Evolutionary conservation across 35 echinoderm and acorn worm species (phyloP), one percentile per base, ranked within the genome.

Genomic region (Patiria miniata): DNA sequence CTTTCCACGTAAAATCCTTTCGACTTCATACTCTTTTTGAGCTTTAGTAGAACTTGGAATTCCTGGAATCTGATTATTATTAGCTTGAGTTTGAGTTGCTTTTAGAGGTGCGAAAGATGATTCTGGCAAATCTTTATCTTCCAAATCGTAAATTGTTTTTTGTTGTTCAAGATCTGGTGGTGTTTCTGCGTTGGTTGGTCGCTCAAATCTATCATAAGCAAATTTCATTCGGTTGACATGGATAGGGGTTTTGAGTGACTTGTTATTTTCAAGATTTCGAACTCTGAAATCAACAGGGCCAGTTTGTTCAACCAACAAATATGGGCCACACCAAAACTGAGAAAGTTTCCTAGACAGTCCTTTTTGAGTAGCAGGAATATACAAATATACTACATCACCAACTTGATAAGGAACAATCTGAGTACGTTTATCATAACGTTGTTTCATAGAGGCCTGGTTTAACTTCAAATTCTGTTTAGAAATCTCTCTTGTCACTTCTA

Each of bases 151-250:
- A 82, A 82, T 50, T 51, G 38, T 1, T 5, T 19, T 30, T 51
- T 28, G 40, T 78, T 87, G 85, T 0, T 76, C 61, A 26, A 34
- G 0, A 28, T 58, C 81, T 7, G n/a, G 3, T 26, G 84, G 85
- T 3, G 33, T n/a, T 51, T 18, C 17, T 50, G 23, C 33, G 52
- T 78, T 87, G 14, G 22, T 12, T 52, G 85, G 85, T 32, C 85
- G 85, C 12, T 14, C 5, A 29, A 28, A 87, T 44, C 85, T 1
- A 52, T 87, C 76, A 52, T 78, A 78, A 36, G 85, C 85, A 78
- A 78, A 87, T 56, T 87, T 87, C 37, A 78, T 78, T 5, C 42
- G 59, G 37, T 77, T 86, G 0, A 86, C 84, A 85, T 85, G 83
- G 39, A 85, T 85, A 16, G 56, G 56, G 16, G 83, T 21, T 6